Percentiles rank a stretch among this genome's conserved stretches.
Conservation (phyloP, 2,797 vertebrate genomes). For the Tinamus major region DNA sequence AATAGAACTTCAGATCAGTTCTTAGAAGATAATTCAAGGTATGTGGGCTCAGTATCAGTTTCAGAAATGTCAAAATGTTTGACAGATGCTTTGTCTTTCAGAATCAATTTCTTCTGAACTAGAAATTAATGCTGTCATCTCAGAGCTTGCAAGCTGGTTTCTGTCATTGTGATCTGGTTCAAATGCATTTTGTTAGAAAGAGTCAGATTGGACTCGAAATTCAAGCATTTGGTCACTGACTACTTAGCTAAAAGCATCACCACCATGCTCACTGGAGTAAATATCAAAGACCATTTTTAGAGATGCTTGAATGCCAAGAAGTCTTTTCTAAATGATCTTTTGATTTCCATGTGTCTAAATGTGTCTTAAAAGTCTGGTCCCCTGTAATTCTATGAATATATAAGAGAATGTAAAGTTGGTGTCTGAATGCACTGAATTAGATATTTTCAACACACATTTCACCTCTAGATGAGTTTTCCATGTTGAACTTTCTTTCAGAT, state of each 20-base stretch:
- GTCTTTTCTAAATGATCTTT: background rate
- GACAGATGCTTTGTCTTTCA: constrained; percentile 23
- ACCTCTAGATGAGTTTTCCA: constrained; percentile 28
- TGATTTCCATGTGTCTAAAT: background rate
- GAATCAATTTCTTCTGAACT: constrained; percentile 28
- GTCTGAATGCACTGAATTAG: background rate
- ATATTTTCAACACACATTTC: constrained; percentile 7
- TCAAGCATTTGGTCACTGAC: background rate
- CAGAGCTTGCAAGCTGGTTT: background rate
- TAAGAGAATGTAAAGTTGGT: background rate
- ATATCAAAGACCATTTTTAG: background rate
- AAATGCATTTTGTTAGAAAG: background rate
- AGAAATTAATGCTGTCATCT: background rate
- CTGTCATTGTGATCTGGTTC: background rate
- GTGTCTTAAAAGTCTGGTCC: background rate
- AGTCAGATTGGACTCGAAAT: background rate
- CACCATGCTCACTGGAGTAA: background rate
- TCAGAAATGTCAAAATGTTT: constrained; percentile 30
- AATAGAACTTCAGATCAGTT: background rate
- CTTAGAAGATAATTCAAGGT: background rate
- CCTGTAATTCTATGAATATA: background rate
- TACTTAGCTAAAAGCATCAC: background rate
- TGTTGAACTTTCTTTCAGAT: constrained; percentile 33
- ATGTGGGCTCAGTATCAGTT: constrained; percentile 3
- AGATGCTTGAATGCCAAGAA: background rate